Percentiles rank a stretch among this genome's conserved stretches.
Conservation (phyloP, 2,797 vertebrate genomes). For the Cetoscarus ocellatus region DNA sequence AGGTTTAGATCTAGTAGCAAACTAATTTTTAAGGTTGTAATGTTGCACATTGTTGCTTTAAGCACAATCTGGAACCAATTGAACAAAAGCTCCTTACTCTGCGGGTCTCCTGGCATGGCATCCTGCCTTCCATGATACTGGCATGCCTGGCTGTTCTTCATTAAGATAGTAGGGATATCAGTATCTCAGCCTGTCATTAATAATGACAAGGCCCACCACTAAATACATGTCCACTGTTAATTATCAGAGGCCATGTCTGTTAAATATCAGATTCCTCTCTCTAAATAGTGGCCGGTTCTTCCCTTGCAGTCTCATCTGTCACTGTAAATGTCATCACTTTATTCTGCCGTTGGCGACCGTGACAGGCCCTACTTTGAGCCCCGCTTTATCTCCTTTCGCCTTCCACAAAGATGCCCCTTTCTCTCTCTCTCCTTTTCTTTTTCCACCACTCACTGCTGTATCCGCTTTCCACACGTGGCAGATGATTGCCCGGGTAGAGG, state of each 20-base stretch:
- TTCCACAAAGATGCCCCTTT: constrained; percentile 90
- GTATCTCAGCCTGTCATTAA: constrained; percentile 85
- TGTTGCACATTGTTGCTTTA: too few relatives aligned
- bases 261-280: constrained; percentile 95
- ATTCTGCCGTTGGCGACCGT: constrained; percentile 89
- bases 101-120: neutral
- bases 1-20: too few relatives aligned
- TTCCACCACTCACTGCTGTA: constrained; percentile 90
- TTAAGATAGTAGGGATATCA: constrained; percentile 88
- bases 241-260: constrained; percentile 92
- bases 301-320: constrained; percentile 92
- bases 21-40: too few relatives aligned
- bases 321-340: constrained; percentile 97
- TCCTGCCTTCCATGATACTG: constrained; percentile 54
- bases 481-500: constrained; percentile 94
- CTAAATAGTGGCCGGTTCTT: constrained; percentile 89
- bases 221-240: constrained; percentile 92
- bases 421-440: constrained; percentile 7
- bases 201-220: constrained; percentile 89
- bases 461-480: constrained; percentile 98
- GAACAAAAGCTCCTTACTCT: neutral
- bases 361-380: constrained; percentile 90
- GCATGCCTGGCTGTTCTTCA: constrained; percentile 76
- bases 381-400: constrained; percentile 76
- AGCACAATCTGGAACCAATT: too few relatives aligned